Base-by-base conservation (phyloP, 2,797 vertebrate genomes). In the Emys orbicularis region DNA sequence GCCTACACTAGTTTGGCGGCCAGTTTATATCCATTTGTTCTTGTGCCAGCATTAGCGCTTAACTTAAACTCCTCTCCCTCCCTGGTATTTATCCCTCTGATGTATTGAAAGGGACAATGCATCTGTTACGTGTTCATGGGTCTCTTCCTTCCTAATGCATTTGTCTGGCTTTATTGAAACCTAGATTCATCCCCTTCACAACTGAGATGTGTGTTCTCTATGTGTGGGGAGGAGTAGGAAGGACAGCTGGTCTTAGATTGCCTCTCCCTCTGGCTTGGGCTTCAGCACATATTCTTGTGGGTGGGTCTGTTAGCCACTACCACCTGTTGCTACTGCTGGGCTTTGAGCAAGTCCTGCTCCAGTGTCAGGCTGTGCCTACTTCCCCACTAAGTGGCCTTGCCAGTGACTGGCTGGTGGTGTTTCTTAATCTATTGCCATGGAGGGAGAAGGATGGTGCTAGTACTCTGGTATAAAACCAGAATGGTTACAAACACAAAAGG, bases 121-220 rank as follows among this genome's bases (percentile, higher is more conserved):
- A 12, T 88, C 65, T 91, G 31, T 74, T 57, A 81, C 49, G 74
- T 92, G 83, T 79, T 12, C 11, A 57, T 93, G 76, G 89, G 81
- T n/a, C 72, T 92, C 68, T 92, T 93, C 53, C 52, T 83, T 92
- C 44, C 18, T 27, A 65, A 56, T 94, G 94, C 77, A 72, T 91
- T 92, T 90, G 9, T 25, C 81, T 86, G 49, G 52, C 85, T 87
- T 93, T 25, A 56, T 9, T 49, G 65, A 74, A 94, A 53, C 89
- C 6, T 74, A 7, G 29, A 81, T 86, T 94, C 59, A 90, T 94
- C 16, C 5, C 23, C 2, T 88, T 81, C 76, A 79, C 77, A 84
- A 79, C 57, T 91, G 87, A 91, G 88, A 81, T 34, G 11, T 68
- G 4, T 34, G 29, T 59, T 34, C n/a, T 79, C 7, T 77, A n/a